phyloP scores from a whole-genome alignment of 2,797 vertebrate genomes.

The Rhinoraja longicauda region DNA sequence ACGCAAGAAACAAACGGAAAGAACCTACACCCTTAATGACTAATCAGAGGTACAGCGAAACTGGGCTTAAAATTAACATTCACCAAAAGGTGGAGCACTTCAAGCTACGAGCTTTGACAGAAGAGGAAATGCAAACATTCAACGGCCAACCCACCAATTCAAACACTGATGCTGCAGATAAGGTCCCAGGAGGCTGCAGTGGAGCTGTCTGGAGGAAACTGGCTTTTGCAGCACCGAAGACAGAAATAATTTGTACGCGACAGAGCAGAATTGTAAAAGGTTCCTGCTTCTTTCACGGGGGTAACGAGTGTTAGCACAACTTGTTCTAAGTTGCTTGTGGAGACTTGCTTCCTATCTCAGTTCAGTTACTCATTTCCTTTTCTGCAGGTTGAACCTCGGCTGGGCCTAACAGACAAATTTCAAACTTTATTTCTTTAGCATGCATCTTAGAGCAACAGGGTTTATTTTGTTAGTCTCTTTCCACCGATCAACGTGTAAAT shows the following conservation, averaged over 20 bases:
- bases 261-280: background rate
- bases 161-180: slow-evolving; percentile 26
- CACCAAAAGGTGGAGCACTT: slow-evolving; percentile 32
- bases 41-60: background rate
- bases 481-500: background rate
- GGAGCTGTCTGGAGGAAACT: slow-evolving; percentile 21
- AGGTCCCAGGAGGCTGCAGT: background rate
- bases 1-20: background rate
- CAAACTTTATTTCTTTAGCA: background rate
- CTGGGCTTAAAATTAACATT: background rate
- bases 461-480: background rate
- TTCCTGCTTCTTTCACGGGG: slow-evolving; percentile 11
- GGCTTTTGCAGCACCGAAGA: background rate
- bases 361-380: slow-evolving; percentile 36
- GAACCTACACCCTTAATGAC: background rate
- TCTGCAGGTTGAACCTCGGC: slow-evolving; percentile 11
- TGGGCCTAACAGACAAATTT: slow-evolving; percentile 24
- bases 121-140: background rate
- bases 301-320: background rate
- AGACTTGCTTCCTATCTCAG: slow-evolving; percentile 12
- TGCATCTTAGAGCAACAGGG: background rate
- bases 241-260: slow-evolving; percentile 13
- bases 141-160: slow-evolving; percentile 7
- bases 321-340: background rate
- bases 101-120: too few species aligned